Evolutionary conservation across 2,113 vertebrate species (phyloP).

Genomic region (Physeter macrocephalus): DNA sequence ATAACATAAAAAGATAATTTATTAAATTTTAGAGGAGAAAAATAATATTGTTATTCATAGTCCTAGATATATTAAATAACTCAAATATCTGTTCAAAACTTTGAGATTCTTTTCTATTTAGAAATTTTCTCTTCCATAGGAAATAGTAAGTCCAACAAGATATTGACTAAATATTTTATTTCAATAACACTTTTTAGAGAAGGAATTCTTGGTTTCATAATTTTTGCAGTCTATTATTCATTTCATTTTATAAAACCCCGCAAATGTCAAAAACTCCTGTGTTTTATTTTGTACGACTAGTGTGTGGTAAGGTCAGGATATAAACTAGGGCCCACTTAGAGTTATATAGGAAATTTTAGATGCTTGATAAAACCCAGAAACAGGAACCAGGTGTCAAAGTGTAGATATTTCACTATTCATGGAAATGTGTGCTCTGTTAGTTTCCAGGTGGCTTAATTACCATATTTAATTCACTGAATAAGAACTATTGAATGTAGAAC

Average conservation of each 20-base stretch:
- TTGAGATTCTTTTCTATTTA: neutral
- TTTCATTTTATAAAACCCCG: slow-evolving; percentile 1
- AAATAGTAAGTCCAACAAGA: neutral
- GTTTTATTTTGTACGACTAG: neutral
- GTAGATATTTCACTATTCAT: neutral
- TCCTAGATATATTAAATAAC: neutral
- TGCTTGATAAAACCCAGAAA: neutral
- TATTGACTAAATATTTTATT: slow-evolving; percentile 21
- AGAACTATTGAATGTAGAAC: neutral
- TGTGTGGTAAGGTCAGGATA: neutral
- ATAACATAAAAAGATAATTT: neutral
- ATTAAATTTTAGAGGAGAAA: neutral
- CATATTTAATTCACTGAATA: neutral
- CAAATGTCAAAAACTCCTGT: neutral
- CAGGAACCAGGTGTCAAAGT: neutral
- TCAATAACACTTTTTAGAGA: neutral
- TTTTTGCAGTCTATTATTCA: neutral
- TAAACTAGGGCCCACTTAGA: slow-evolving; percentile 16
- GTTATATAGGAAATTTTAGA: slow-evolving; percentile 15
- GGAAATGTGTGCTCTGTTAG: neutral
- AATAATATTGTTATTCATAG: neutral
- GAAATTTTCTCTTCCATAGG: neutral
- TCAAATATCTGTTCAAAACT: neutral
- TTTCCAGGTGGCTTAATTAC: neutral
- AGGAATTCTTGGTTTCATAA: neutral